These are phyloP conservation scores for Caenorhabditis briggsae DNA, from an alignment of 1,140 invertebrate genomes.

Conservation along the genomic window DNA sequence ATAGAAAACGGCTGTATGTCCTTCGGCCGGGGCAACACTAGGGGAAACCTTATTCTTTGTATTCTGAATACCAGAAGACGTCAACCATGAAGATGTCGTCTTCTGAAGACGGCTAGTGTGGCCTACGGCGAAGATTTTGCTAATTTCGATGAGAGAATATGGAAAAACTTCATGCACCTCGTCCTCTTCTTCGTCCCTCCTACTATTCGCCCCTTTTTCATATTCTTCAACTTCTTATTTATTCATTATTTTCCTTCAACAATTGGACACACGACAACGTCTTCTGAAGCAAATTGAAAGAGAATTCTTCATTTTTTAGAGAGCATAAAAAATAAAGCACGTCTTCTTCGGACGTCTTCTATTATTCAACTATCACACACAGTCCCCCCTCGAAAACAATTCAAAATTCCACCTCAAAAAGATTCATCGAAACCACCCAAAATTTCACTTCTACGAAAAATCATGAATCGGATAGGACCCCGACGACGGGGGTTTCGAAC, in stretches of 20 bases:
- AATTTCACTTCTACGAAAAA: constrained; percentile 43
- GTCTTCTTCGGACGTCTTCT: constrained; percentile 45
- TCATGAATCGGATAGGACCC: constrained; percentile 54
- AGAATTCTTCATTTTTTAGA: constrained; percentile 18
- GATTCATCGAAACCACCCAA: constrained; percentile 26
- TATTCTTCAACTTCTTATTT: constrained; percentile 56
- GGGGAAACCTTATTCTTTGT: not conserved
- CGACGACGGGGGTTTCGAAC: constrained; percentile 43
- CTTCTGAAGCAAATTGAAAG: constrained; percentile 19
- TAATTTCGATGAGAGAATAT: constrained; percentile 37
- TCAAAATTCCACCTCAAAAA: constrained; percentile 49
- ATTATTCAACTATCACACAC: constrained; percentile 53
- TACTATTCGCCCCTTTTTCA: constrained; percentile 16
- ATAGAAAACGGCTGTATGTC: constrained; percentile 23
- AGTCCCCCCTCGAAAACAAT: not conserved
- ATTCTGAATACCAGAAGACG: not conserved
- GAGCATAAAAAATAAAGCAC: not conserved
- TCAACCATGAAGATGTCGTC: not conserved
- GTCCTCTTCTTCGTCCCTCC: not conserved
- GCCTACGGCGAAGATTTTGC: constrained; percentile 34
- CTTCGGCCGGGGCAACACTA: too few relatives aligned
- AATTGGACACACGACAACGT: constrained; percentile 40
- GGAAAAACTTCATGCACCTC: not conserved
- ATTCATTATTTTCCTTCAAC: constrained; percentile 55
- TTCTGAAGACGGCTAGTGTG: not conserved